Base-by-base conservation (phyloP, 2,113 vertebrate genomes). In the Herpetotheres cachinnans region DNA sequence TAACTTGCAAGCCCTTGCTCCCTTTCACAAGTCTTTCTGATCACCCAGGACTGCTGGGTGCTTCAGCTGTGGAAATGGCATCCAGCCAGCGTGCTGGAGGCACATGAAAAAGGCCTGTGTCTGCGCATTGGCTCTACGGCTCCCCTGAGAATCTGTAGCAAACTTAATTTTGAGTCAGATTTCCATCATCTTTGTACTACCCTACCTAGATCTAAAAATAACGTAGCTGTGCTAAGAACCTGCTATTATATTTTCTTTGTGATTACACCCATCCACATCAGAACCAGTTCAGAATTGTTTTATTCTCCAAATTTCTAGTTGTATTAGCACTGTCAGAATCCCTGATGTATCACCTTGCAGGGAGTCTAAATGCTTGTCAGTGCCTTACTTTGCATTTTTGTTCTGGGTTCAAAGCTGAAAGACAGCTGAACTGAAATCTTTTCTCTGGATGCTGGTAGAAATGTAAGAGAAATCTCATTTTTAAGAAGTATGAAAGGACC, bases 341-440 rank as follows among this genome's bases (percentile, higher is more conserved):
- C 78, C 93, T 77, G 78, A 87, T 89, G 94, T 72, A 96, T 91
- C 89, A 82, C 93, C 94, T 96, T 81, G 93, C 94, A 62, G 95
- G 95, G 91, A 95, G 78, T 6, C 91, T 72, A 62, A 96, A 46
- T 90, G 94, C 93, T 94, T 89, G 93, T 89, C 89, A 70, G 54
- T 70, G 94, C 94, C 91, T 95, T 80, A 40, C 86, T 96, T 95
- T 91, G 94, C 95, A 96, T 92, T 93, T 95, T 82, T 93, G 77
- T 95, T 89, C 95, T 70, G 94, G 77, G 46, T 87, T 96, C 93
- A 89, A 69, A 97, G 95, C 90, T 36, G 74, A 67, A 65, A 84
- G 86, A 4, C 47, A 69, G 93, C 82, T 82, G 81, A 85, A 25
- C 78, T 25, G 70, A 42, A 89, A 82, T 70, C 96, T 93, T 96